phyloP scores from a whole-genome alignment of 2,888 invertebrate species.

The Thecophora atra region DNA sequence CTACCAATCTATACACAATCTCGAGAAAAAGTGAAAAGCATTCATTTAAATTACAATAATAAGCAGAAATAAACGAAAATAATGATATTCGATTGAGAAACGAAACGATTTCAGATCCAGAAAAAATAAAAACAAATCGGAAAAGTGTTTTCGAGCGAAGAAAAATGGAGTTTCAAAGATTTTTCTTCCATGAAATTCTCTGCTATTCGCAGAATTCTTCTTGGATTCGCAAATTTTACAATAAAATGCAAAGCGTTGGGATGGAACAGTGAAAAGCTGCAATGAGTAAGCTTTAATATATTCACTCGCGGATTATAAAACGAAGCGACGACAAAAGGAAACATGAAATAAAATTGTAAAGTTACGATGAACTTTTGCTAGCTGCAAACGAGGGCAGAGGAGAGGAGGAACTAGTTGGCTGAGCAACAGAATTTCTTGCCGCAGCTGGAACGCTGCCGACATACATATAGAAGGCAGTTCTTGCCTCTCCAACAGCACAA shows the following conservation, averaged over 20 bases:
- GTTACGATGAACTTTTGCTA: neutral
- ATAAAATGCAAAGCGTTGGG: neutral
- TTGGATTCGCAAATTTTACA: neutral
- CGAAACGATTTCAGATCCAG: neutral
- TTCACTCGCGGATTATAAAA: constrained; percentile 31
- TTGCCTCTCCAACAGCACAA: neutral
- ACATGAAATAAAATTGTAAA: constrained; percentile 3
- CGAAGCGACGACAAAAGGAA: constrained; percentile 36
- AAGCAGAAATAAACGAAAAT: neutral
- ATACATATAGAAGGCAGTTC: neutral
- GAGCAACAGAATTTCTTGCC: neutral
- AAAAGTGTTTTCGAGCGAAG: constrained; percentile 14
- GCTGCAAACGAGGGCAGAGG: constrained; percentile 11
- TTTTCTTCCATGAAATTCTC: constrained; percentile 20
- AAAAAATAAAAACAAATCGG: constrained; percentile 11
- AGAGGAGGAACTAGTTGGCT: neutral
- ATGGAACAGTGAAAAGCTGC: neutral
- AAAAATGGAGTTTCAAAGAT: constrained; percentile 19
- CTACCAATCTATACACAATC: constrained; percentile 15
- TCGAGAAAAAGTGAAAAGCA: neutral
- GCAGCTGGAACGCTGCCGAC: constrained; percentile 16
- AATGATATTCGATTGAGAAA: neutral
- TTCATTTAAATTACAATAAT: constrained; percentile 7
- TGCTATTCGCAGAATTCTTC: neutral
- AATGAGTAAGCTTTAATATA: neutral